These are phyloP conservation scores for Eulithis prunata DNA, from an alignment of 2,888 invertebrate species.

Conservation along the genomic window DNA sequence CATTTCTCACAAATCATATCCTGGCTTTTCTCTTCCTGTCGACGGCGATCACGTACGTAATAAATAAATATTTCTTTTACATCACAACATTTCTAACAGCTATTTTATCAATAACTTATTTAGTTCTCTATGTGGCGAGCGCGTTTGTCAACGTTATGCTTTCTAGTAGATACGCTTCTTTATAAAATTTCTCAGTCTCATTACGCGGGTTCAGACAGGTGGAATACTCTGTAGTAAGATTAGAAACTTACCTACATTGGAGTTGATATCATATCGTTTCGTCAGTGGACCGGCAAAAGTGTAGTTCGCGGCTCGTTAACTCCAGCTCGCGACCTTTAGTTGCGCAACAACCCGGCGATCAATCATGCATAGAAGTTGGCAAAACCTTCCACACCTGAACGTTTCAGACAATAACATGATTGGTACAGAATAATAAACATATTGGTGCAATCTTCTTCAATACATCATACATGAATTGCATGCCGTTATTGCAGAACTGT, in stretches of 20 bases:
- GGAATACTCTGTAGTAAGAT: slow-evolving; percentile 38
- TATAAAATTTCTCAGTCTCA: slow-evolving; percentile 27
- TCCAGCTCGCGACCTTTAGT: slow-evolving; percentile 63
- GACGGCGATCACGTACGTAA: not conserved
- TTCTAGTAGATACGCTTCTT: slow-evolving; percentile 38
- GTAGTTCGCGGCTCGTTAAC: slow-evolving; percentile 64
- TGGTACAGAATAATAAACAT: slow-evolving; percentile 27
- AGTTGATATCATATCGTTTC: slow-evolving; percentile 54
- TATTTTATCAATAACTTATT: slow-evolving; percentile 39
- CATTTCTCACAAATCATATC: slow-evolving; percentile 19
- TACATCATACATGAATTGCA: slow-evolving; percentile 44
- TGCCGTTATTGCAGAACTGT: slow-evolving; percentile 30
- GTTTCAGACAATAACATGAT: slow-evolving; percentile 19
- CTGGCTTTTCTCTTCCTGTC: slow-evolving; percentile 13
- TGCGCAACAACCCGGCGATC: slow-evolving; percentile 58
- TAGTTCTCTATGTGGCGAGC: slow-evolving; percentile 34
- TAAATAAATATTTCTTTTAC: not conserved
- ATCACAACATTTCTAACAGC: not conserved
- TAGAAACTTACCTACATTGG: slow-evolving; percentile 47
- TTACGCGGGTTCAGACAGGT: slow-evolving; percentile 23
- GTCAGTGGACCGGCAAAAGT: slow-evolving; percentile 63
- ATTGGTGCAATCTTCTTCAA: slow-evolving; percentile 42
- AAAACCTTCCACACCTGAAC: slow-evolving; percentile 40
- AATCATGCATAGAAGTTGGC: slow-evolving; percentile 69
- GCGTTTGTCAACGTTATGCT: slow-evolving; percentile 40